These are phyloP conservation scores for Eidolon helvum DNA, from an alignment of 2,113 vertebrate species.

Conservation along the genomic window DNA sequence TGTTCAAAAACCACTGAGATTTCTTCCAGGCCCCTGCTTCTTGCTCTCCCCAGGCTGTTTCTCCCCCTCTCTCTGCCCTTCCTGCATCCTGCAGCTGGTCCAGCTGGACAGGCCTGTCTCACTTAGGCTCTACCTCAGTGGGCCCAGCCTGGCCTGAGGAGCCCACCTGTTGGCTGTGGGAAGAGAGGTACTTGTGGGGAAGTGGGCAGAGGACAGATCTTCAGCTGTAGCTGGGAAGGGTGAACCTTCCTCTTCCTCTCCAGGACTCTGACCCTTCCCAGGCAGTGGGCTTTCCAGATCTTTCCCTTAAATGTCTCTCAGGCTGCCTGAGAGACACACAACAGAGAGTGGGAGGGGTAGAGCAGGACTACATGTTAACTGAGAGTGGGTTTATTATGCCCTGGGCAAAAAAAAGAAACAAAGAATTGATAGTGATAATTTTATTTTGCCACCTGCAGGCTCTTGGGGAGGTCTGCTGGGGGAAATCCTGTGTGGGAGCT, in stretches of 20 bases:
- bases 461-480: conserved; percentile 4
- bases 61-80: background rate
- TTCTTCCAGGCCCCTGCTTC: conserved; percentile 30
- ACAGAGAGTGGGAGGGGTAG: no score
- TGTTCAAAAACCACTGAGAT: conserved; percentile 48
- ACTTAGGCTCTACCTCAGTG: background rate
- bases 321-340: background rate
- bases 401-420: conserved; percentile 44
- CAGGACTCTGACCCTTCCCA: background rate
- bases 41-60: background rate
- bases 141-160: background rate
- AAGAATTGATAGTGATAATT: conserved; percentile 58
- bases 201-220: background rate
- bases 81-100: background rate
- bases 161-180: background rate
- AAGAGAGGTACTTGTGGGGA: background rate
- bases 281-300: background rate
- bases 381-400: background rate
- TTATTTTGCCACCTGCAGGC: conserved; percentile 21
- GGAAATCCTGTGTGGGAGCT: background rate
- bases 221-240: background rate
- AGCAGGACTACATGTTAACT: background rate
- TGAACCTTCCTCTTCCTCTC: background rate
- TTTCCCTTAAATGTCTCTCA: background rate
- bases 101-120: background rate